Percentiles rank a stretch among this genome's conserved stretches.
Evolutionary conservation across 2,888 invertebrate species (phyloP).

Genomic region (Sarcophaga subvicina): DNA sequence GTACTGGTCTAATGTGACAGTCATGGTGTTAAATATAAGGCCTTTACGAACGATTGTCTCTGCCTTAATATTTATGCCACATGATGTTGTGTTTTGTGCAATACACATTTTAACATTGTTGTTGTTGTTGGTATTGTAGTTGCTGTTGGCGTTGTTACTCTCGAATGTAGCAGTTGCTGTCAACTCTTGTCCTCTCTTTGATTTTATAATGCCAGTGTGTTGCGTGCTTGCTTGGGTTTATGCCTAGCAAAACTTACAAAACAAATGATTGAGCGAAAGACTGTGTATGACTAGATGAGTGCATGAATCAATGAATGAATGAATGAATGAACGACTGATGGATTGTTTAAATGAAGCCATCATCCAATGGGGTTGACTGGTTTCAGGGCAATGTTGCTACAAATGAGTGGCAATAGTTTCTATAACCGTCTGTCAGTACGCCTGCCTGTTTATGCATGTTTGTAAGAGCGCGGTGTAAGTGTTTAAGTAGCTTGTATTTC

Average conservation of each 20-base stretch:
- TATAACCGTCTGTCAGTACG: background rate
- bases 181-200: slow-evolving; percentile 44
- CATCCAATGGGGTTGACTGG: background rate
- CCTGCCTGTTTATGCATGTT: background rate
- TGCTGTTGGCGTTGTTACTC: slow-evolving; percentile 13
- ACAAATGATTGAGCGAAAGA: background rate
- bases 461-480: background rate
- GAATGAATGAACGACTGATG: background rate
- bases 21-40: slow-evolving; percentile 61
- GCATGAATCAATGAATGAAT: background rate
- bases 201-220: slow-evolving; percentile 15
- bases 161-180: slow-evolving; percentile 1
- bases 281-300: background rate
- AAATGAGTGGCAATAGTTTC: slow-evolving; percentile 31
- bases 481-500: slow-evolving; percentile 41
- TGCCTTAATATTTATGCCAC: slow-evolving; percentile 39
- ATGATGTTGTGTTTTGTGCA: slow-evolving; percentile 8
- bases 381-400: slow-evolving; percentile 5
- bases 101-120: slow-evolving; percentile 22
- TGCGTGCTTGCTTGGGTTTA: background rate
- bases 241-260: no score
- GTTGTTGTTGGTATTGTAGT: slow-evolving; percentile 4
- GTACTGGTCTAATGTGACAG: slow-evolving; percentile 59
- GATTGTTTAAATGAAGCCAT: background rate
- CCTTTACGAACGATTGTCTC: slow-evolving; percentile 48